Evolutionary conservation across 1,140 invertebrate genomes (phyloP), one percentile per base, ranked within the genome.

Genomic region (Daktulosphaira vitifoliae): DNA sequence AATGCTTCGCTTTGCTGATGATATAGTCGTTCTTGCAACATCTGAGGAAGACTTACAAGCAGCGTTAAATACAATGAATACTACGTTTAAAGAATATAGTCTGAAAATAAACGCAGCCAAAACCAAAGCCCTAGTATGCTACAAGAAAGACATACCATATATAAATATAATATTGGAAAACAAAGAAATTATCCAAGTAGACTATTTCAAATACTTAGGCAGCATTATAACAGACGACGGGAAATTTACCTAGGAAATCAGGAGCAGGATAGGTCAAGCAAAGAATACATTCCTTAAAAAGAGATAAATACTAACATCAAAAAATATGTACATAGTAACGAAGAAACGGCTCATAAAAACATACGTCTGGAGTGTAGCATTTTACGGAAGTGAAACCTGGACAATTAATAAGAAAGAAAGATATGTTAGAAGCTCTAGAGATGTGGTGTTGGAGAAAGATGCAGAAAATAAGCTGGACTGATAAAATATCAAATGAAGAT

Each of bases 351-450:
- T 62, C 23, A 39, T 42, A 33, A 62, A 62, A 42, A 62, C 37
- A 33, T 62, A 39, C n/a, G n/a, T n/a, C n/a, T n/a, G n/a, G n/a
- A n/a, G n/a, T n/a, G n/a, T n/a, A n/a, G n/a, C n/a, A n/a, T n/a
- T n/a, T n/a, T n/a, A n/a, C n/a, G n/a, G n/a, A n/a, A n/a, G n/a
- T n/a, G n/a, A n/a, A n/a, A n/a, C n/a, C n/a, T n/a, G n/a, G n/a
- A n/a, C n/a, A n/a, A n/a, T n/a, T n/a, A n/a, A n/a, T n/a, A n/a
- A n/a, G n/a, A n/a, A n/a, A n/a, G n/a, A n/a, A 67, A 11, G 23
- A 48, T 13, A 66, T 54, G 15, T 66, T 72, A 23, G 68, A 70
- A 25, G 69, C 68, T 22, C 69, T 72, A 37, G 71, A 70, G n/a
- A 69, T 69, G 69, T 72, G 69, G 68, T 70, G 67, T 29, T 71